Evolutionary conservation across 1,140 invertebrate species (phyloP).

Genomic region (Bombus balteatus): DNA sequence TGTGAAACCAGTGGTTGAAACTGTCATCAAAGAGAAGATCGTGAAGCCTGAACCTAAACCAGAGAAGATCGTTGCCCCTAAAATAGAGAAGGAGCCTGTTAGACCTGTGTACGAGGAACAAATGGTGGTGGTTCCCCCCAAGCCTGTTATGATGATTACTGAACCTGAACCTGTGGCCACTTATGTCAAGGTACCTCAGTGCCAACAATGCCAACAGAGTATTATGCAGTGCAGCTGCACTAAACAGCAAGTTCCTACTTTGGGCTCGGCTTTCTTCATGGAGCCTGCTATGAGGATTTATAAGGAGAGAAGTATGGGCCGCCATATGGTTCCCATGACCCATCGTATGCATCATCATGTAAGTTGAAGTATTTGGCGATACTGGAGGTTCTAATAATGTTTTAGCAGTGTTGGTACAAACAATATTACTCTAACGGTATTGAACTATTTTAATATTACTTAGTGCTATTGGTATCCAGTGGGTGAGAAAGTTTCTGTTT

Average conservation of each 20-base stretch:
- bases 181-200: not conserved
- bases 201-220: not conserved
- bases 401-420: too few species aligned
- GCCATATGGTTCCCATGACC: too few species aligned
- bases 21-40: not conserved
- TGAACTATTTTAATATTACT: too few species aligned
- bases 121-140: not conserved
- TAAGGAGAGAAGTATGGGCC: too few species aligned
- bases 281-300: not conserved
- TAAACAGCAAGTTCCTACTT: not conserved
- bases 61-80: not conserved
- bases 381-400: too few species aligned
- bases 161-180: not conserved
- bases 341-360: not conserved
- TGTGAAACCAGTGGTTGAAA: not conserved
- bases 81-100: not conserved
- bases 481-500: too few species aligned
- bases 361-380: too few species aligned
- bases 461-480: too few species aligned
- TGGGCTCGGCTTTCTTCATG: not conserved
- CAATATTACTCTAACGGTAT: too few species aligned
- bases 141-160: not conserved
- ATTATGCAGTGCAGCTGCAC: conserved; percentile 9
- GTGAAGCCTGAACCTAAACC: not conserved
- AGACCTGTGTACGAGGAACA: not conserved